Percentiles rank a stretch among this genome's conserved stretches.
Conservation (phyloP, 2,797 vertebrate genomes). For the Eospalax fontanierii region DNA sequence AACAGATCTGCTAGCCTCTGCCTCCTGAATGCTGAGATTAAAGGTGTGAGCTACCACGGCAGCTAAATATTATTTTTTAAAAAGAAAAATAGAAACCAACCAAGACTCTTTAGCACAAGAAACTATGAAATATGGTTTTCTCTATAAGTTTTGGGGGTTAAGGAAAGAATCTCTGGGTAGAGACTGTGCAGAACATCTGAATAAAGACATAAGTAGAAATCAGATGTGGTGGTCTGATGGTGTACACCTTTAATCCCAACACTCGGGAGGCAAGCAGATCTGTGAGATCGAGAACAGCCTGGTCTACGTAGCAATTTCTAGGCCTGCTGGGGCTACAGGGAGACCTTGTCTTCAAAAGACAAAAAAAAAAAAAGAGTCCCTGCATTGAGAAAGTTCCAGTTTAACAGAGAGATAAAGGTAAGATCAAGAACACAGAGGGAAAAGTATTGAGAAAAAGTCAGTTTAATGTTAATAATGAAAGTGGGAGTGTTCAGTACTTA, state of each 20-base stretch:
- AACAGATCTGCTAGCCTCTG: too few species aligned
- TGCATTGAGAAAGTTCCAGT: neutral
- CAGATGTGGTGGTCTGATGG: too few species aligned
- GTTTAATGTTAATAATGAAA: neutral
- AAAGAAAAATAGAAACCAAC: too few species aligned
- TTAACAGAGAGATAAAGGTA: neutral
- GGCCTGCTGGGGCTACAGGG: neutral
- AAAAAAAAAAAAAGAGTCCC: neutral
- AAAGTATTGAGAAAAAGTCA: neutral
- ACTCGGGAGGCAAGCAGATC: neutral
- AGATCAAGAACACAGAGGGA: conserved; percentile 14
- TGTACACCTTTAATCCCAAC: neutral
- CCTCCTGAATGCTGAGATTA: too few species aligned
- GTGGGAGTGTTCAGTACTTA: neutral
- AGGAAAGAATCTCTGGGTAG: too few species aligned
- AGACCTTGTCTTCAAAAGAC: neutral
- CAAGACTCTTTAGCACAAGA: too few species aligned
- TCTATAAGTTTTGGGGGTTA: too few species aligned
- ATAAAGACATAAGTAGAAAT: too few species aligned
- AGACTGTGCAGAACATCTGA: too few species aligned
- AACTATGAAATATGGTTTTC: too few species aligned
- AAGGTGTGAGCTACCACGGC: too few species aligned
- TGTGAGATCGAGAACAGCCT: neutral
- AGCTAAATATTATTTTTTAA: too few species aligned
- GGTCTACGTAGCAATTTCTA: neutral